A percentile compares a stretch with the other conserved stretches of the same genome.
Evolutionary conservation across 2,113 vertebrate species (phyloP).

Genomic region (Melanerpes aurifrons): DNA sequence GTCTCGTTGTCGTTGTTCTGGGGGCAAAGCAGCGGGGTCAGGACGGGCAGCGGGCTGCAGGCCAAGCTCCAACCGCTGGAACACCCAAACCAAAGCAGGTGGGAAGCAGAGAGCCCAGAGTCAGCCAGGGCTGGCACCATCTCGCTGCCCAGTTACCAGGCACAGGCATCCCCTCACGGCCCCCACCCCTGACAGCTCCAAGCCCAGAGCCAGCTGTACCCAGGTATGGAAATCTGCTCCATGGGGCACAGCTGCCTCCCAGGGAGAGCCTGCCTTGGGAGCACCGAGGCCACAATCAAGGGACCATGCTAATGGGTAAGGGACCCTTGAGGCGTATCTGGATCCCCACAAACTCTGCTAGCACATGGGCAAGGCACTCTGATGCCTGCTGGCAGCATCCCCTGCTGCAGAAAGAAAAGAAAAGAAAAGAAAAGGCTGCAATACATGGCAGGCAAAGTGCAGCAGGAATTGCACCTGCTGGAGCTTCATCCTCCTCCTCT

Average conservation of each 20-base stretch:
- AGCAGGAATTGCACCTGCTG: background rate
- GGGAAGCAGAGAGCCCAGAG: background rate
- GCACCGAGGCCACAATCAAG: background rate
- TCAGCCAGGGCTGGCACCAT: background rate
- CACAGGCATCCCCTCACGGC: background rate
- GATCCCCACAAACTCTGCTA: background rate
- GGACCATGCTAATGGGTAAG: background rate
- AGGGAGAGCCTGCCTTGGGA: background rate
- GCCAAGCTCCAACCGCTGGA: background rate
- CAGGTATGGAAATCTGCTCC: background rate
- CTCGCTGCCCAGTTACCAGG: background rate
- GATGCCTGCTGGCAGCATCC: background rate
- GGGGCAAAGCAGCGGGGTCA: background rate
- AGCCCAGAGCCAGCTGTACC: background rate
- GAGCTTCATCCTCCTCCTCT: constrained; percentile 15
- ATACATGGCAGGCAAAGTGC: background rate
- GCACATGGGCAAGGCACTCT: background rate
- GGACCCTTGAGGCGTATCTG: background rate
- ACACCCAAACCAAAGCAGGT: constrained; percentile 14
- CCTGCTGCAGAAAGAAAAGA: background rate
- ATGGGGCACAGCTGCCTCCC: background rate
- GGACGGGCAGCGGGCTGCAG: background rate
- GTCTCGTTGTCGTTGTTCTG: constrained; percentile 99
- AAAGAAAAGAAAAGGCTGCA: background rate
- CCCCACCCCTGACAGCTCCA: background rate